Conservation (phyloP, 2,797 vertebrate species). For the Arvicola amphibius region DNA sequence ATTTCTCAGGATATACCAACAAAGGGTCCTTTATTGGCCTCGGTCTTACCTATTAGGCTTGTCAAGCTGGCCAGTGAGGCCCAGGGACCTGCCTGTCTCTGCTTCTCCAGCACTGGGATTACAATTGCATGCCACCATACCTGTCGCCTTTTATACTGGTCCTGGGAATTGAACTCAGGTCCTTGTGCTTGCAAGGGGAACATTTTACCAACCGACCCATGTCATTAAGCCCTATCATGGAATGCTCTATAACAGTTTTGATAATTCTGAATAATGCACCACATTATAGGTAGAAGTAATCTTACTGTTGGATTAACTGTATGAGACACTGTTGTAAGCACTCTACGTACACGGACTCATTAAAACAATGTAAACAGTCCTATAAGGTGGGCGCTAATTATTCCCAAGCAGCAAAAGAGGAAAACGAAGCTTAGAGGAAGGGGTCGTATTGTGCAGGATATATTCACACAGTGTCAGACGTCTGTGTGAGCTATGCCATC, state of each 20-base stretch:
- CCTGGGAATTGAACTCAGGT: too few relatives aligned
- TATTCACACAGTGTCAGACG: background rate
- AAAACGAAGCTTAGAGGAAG: conserved; percentile 22
- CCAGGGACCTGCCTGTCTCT: too few relatives aligned
- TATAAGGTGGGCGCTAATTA: background rate
- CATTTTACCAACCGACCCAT: background rate
- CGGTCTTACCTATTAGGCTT: too few relatives aligned
- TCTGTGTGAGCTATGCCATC: background rate
- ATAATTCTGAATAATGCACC: background rate
- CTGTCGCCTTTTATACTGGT: too few relatives aligned
- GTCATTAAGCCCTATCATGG: background rate
- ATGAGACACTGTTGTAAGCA: background rate
- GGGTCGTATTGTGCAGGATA: background rate
- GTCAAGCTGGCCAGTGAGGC: too few relatives aligned
- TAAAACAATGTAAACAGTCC: background rate
- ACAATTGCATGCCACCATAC: too few relatives aligned
- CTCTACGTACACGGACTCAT: background rate
- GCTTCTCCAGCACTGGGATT: too few relatives aligned
- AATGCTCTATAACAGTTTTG: background rate
- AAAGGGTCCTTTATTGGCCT: too few relatives aligned
- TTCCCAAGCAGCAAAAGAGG: background rate
- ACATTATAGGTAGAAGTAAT: background rate
- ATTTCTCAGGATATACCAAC: too few relatives aligned
- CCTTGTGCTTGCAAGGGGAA: too few relatives aligned
- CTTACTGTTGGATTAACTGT: background rate